Base-by-base conservation (phyloP, 2,888 invertebrate genomes). In the Labia minor region DNA sequence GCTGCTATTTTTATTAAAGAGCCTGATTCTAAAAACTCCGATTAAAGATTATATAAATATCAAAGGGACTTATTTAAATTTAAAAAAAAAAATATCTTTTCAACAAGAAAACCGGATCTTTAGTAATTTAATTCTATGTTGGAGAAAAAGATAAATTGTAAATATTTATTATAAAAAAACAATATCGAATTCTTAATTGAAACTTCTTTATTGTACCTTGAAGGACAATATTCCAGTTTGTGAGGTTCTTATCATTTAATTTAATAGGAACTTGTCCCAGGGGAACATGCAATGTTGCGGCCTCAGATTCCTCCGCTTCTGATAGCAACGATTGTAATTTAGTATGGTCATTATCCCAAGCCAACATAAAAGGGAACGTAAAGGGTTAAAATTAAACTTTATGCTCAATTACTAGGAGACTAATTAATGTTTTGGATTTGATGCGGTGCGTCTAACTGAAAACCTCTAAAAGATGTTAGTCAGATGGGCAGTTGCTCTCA, bases 311-410 rank as follows among this genome's bases (percentile, higher is more conserved):
- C 49, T 49, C 49, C n/a, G 49, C 49, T 16, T 49, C 49, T 49
- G 49, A 49, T 49, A 49, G 49, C 49, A 49, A 49, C 49, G 49
- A 49, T 49, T 49, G 49, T 49, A 49, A 49, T 49, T 49, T 49
- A 49, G 6, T 11, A 49, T 49, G 49, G 49, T 14, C 49, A 49
- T 49, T 49, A 49, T 49, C 49, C 49, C 49, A 49, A n/a, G 49
- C 49, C 49, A 49, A 49, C 49, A 49, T 49, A 49, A 49, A 49
- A 49, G 49, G 49, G 49, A 49, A 49, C 33, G 49, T 49, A n/a
- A 49, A 11, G 49, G 49, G 49, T 49, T 49, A 49, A 49, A 49
- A 49, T 49, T 49, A 49, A 49, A 49, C 49, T 49, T 49, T 49
- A 49, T 49, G 49, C 4, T 49, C 49, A 49, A 49, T 49, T 49